phyloP scores from a whole-genome alignment of 2,113 vertebrate species.

The Euleptes europaea region DNA sequence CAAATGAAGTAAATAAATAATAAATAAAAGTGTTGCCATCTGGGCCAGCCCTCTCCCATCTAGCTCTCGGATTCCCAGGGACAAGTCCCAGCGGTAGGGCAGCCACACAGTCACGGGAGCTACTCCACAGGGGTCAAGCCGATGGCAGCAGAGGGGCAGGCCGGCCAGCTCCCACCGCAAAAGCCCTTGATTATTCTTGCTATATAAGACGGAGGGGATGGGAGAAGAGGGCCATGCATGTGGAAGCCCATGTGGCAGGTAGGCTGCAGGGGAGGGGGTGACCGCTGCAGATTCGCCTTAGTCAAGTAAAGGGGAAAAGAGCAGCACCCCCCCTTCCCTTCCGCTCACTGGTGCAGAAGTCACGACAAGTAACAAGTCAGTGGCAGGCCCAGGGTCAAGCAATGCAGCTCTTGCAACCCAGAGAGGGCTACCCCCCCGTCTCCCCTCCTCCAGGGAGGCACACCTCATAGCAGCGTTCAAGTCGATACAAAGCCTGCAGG shows the following conservation, averaged over 20 bases:
- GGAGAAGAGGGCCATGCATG: not conserved
- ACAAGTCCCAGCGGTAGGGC: too few species aligned
- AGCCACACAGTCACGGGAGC: too few species aligned
- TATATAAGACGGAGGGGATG: too few species aligned
- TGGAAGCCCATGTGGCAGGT: fast-evolving
- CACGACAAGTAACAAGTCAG: not conserved
- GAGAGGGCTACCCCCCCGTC: not conserved
- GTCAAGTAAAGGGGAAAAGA: not conserved
- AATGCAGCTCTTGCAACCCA: not conserved
- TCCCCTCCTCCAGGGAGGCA: too few species aligned
- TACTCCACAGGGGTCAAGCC: not conserved
- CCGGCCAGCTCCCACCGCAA: not conserved
- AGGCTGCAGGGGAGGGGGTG: not conserved
- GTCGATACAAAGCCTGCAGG: too few species aligned
- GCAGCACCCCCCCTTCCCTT: fast-evolving
- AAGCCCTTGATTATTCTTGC: too few species aligned
- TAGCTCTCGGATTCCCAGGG: too few species aligned
- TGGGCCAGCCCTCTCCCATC: too few species aligned
- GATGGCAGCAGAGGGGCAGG: not conserved
- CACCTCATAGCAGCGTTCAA: fast-evolving
- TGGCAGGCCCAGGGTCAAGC: not conserved
- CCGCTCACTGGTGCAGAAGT: not conserved
- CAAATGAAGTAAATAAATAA: too few species aligned
- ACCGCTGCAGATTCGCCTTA: too few species aligned
- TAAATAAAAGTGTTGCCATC: too few species aligned